Conservation (phyloP, 2,888 invertebrate species). For the Tinea pellionella region DNA sequence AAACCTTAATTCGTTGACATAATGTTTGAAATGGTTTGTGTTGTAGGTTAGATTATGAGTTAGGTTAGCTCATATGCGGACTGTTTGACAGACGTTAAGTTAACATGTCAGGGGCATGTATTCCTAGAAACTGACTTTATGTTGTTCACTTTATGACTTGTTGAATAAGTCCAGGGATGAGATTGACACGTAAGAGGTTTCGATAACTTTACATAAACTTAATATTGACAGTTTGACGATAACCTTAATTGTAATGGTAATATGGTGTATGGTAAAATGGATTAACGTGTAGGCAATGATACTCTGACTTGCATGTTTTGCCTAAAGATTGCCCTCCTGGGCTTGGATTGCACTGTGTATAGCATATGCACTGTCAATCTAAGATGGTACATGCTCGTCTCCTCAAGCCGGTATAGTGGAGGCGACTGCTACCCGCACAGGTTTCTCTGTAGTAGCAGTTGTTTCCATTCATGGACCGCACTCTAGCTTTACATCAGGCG, state of each 20-base stretch:
- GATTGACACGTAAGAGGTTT: constrained; percentile 13
- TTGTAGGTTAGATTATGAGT: neutral
- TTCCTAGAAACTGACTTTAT: constrained; percentile 14
- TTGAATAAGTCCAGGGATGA: constrained; percentile 37
- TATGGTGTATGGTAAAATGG: too few species aligned
- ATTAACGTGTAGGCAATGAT: too few species aligned
- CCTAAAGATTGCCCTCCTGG: too few species aligned
- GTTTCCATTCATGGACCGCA: too few species aligned
- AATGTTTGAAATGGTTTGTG: constrained; percentile 16
- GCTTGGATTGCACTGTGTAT: too few species aligned
- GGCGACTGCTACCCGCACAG: too few species aligned
- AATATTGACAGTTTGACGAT: constrained; percentile 35
- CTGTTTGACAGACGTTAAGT: constrained; percentile 65
- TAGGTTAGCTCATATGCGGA: constrained; percentile 38
- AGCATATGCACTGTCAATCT: too few species aligned
- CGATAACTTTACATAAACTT: constrained; percentile 4
- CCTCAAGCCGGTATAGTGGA: too few species aligned
- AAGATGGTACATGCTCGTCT: too few species aligned
- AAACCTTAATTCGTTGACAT: constrained; percentile 28
- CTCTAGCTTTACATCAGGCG: too few species aligned
- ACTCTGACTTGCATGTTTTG: too few species aligned
- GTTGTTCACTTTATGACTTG: constrained; percentile 39
- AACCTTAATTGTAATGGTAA: constrained; percentile 19
- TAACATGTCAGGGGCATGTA: constrained; percentile 62
- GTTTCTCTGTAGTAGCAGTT: too few species aligned